Conservation (phyloP, 2,113 vertebrate genomes). For the Erinaceus europaeus region DNA sequence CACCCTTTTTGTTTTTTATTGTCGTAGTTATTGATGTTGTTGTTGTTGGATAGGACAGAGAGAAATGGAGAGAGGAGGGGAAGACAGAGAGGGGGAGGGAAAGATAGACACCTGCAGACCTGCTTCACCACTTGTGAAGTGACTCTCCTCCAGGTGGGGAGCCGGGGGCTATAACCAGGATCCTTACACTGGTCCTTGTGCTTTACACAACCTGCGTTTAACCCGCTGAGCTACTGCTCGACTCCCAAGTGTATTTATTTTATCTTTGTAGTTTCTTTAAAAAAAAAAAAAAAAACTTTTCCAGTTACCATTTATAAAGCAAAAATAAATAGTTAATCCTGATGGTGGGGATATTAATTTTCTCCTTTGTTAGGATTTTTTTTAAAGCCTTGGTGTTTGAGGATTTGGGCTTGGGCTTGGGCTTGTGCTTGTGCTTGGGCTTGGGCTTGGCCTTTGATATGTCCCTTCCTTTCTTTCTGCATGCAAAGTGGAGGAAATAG, state of each 20-base stretch:
- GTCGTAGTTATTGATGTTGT: too few species aligned
- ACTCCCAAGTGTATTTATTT: background rate
- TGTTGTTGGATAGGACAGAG: too few species aligned
- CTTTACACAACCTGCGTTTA: too few species aligned
- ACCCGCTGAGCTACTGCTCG: too few species aligned
- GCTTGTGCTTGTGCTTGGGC: background rate
- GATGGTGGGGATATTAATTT: background rate
- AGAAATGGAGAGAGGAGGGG: too few species aligned
- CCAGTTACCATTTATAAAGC: background rate
- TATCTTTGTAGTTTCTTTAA: background rate
- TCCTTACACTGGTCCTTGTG: too few species aligned
- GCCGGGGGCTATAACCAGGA: too few species aligned
- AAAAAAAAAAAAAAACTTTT: background rate
- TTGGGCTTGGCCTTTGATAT: background rate
- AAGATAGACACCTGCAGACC: too few species aligned
- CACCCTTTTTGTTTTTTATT: too few species aligned
- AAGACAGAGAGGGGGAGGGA: too few species aligned
- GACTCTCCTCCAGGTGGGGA: too few species aligned
- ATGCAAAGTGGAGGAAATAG: conserved; percentile 8
- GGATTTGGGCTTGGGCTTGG: background rate
- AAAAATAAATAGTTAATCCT: background rate
- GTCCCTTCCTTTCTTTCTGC: background rate
- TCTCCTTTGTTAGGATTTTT: background rate
- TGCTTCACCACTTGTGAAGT: too few species aligned
- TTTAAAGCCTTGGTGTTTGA: background rate